These are phyloP conservation scores for Uloborus diversus DNA, from an alignment of 1,140 invertebrate species.

Conservation along the genomic window DNA sequence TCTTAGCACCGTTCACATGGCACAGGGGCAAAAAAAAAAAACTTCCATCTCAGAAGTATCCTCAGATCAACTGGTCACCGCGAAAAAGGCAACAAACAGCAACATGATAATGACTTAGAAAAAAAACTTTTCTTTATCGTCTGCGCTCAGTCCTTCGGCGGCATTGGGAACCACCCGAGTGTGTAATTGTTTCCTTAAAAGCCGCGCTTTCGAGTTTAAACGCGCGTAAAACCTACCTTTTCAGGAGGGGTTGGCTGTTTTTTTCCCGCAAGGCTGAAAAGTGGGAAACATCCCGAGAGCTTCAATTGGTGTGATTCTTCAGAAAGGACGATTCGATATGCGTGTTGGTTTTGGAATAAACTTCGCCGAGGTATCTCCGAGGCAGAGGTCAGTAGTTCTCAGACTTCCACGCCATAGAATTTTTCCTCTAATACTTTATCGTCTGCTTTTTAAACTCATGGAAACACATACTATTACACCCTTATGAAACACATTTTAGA, in stretches of 20 bases:
- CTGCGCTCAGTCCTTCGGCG: slow-evolving; percentile 32
- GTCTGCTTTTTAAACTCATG: too few relatives aligned
- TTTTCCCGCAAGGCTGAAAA: neutral
- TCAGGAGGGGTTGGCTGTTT: neutral
- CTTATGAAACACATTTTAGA: too few relatives aligned
- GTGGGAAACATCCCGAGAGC: too few relatives aligned
- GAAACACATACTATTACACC: too few relatives aligned
- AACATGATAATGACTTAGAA: slow-evolving; percentile 17
- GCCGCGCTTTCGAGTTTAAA: slow-evolving; percentile 38
- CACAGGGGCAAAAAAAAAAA: neutral
- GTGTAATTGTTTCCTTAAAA: slow-evolving; percentile 51
- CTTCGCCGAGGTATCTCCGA: too few relatives aligned
- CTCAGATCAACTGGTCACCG: neutral
- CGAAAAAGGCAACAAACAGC: neutral
- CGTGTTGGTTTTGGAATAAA: too few relatives aligned
- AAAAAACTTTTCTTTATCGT: neutral
- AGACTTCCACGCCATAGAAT: too few relatives aligned
- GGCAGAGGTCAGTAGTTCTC: too few relatives aligned
- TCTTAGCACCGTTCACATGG: neutral
- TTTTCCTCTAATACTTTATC: too few relatives aligned
- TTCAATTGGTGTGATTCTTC: too few relatives aligned
- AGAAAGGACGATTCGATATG: too few relatives aligned
- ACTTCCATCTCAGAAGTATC: neutral
- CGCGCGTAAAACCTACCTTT: neutral
- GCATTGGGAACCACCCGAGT: slow-evolving; percentile 31